Evolutionary conservation across 1,140 invertebrate genomes (phyloP), one percentile per base, ranked within the genome.

Genomic region (Oryzaephilus surinamensis): DNA sequence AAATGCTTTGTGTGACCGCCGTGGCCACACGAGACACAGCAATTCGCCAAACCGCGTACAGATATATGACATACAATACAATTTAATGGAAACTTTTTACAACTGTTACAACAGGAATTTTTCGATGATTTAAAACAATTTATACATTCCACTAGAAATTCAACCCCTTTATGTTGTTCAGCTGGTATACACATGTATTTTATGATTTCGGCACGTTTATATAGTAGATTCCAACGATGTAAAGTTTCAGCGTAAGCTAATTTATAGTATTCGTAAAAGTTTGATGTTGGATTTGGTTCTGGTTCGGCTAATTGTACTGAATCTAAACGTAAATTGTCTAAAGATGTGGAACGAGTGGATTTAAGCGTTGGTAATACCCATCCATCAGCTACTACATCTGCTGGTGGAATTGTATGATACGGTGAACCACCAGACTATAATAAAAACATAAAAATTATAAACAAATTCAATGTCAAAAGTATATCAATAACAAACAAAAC

Each of bases 371-470:
- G 75, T 38, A 79, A 67, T 41, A 74, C 79, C 79, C 82, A 87
- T 8, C 79, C 77, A 46, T 87, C 84, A 38, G 77, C 80, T 38
- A 79, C 79, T 5, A 83, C 77, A 48, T 90, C 86, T 15, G 84
- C 76, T 37, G 84, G 77, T 53, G 87, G 83, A 32, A 94, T 85
- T 7, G 89, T 94, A 59, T 92, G 90, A 64, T 95, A 95, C 1
- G 87, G 87, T 2, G 86, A 91, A 21, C 79, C 79, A 23, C 82
- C 79, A 37, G 52, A 43, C 49, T 49, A 41, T 31, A 50, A 46
- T 38, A 8, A 16, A 14, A 19, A 32, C 13, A 32, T 8, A 16
- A 19, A 23, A 21, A 36, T 16, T 24, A 26, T 26, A 36, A 16
- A 24, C 14, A 36, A 5, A 29, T 6, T 13, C n/a, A n/a, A n/a